Evolutionary conservation across 2,797 vertebrate species (phyloP), one percentile per base, ranked within the genome.

Genomic region (Sebastes variabilis): DNA sequence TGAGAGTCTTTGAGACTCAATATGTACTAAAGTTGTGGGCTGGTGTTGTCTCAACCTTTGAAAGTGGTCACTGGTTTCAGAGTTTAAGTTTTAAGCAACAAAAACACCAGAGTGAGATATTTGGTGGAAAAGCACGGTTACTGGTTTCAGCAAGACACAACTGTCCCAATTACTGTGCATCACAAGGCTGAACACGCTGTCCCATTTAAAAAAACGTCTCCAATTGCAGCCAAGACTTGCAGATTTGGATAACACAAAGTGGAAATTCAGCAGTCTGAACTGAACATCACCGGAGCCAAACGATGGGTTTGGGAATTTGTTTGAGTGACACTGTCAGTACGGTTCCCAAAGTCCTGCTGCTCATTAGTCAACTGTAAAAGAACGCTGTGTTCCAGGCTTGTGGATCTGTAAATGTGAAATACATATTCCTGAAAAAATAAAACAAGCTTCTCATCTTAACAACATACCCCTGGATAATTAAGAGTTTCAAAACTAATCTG

Each of bases 331-430:
- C 18, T 59, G 67, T 74, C 65, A 77, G 49, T 14, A 6, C 22
- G 64, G 27, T 67, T 72, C 42, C 74, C 27, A 77, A 49, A 80
- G 58, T 49, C 46, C 29, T 10, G 4, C 65, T 60, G 68, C 79
- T 87, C 69, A 70, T 88, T 87, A 85, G 70, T 36, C 27, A 8
- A 9, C 29, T 36, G 61, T 76, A 34, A 67, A 81, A 62, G 20
- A 81, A 49, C 20, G 24, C 10, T 6, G 55, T n/a, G 68, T 82
- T 77, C 69, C 52, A 75, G 42, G n/a, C 55, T 59, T 67, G 18
- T 66, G 64, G 9, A 71, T 81, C 55, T 70, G 68, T 74, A 68
- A 64, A 74, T 71, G 62, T n/a, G 29, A 62, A 67, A 62, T 10
- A 65, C 10, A 38, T 29, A 58, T 72, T 67, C 16, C 52, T 52